Conservation (phyloP, 1,140 invertebrate genomes). For the Drosophila kanapiae region DNA sequence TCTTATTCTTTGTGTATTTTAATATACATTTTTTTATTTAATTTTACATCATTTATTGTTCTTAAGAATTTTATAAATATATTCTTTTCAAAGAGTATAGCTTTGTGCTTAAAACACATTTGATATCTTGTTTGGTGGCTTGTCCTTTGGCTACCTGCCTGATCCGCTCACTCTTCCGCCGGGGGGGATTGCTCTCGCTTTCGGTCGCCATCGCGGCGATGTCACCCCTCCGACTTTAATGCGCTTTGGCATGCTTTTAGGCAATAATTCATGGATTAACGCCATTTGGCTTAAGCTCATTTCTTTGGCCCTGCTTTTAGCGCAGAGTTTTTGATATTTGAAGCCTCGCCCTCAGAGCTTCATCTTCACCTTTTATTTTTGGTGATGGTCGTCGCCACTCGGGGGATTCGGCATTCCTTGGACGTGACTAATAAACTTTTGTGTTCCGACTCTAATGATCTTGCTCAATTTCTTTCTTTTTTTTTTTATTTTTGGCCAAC, state of each 20-base stretch:
- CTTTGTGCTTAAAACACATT: constrained; percentile 6
- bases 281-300: constrained; percentile 83
- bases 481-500: constrained; percentile 11
- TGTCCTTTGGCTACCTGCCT: constrained; percentile 52
- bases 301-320: constrained; percentile 77
- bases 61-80: accelerated
- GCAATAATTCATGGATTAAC: constrained; percentile 85
- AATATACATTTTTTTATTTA: neutral
- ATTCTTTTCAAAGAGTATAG: constrained; percentile 13
- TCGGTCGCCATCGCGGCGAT: constrained; percentile 34
- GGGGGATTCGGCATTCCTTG: constrained; percentile 64
- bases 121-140: constrained; percentile 34
- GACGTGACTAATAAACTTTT: constrained; percentile 82
- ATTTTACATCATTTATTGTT: too few relatives aligned
- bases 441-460: constrained; percentile 48
- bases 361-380: constrained; percentile 43
- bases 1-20: neutral
- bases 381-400: constrained; percentile 33
- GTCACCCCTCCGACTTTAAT: constrained; percentile 69
- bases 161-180: constrained; percentile 14
- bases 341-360: constrained; percentile 54
- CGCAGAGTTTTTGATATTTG: constrained; percentile 61
- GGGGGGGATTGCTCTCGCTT: neutral
- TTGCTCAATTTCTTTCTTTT: constrained; percentile 21
- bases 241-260: constrained; percentile 85